A percentile compares a stretch with the other conserved stretches of the same genome.
phyloP scores from a whole-genome alignment of 2,888 invertebrate genomes.

The Epistrophe eligans region DNA sequence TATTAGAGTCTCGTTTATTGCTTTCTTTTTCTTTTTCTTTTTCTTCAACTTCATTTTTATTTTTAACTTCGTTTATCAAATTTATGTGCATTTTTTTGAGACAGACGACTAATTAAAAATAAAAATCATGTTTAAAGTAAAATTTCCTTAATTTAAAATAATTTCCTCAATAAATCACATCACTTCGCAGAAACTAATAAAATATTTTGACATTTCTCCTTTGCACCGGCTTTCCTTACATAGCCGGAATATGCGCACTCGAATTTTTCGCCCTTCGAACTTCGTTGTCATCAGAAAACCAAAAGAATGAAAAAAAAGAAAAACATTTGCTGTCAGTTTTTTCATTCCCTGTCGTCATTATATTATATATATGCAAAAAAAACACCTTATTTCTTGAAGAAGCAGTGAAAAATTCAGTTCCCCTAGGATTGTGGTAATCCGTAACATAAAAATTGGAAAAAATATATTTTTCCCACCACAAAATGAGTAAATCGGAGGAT shows the following conservation, averaged over 20 bases:
- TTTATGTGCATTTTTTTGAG: no score
- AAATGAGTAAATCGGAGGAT: constrained; percentile 78
- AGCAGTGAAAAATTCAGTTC: constrained; percentile 4
- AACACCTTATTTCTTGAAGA: constrained; percentile 7
- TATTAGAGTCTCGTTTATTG: no score
- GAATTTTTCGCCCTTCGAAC: neutral
- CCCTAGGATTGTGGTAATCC: neutral
- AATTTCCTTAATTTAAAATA: neutral
- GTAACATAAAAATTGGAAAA: constrained; percentile 3
- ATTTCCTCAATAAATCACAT: neutral
- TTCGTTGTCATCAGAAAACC: constrained; percentile 14
- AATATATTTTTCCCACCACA: constrained; percentile 4
- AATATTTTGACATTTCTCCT: constrained; percentile 22
- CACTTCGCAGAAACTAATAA: neutral
- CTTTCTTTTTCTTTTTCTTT: no score
- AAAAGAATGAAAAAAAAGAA: constrained; percentile 33
- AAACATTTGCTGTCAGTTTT: constrained; percentile 42
- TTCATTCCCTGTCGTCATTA: constrained; percentile 8
- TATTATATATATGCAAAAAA: neutral
- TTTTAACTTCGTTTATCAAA: no score
- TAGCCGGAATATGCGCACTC: constrained; percentile 35
- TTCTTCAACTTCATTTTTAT: no score
- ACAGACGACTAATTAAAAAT: no score
- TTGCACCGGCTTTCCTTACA: constrained; percentile 16
- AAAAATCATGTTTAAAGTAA: no score